Evolutionary conservation across 2,888 invertebrate genomes (phyloP), one percentile per base, ranked within the genome.

Genomic region (Rhodophaea formosa): DNA sequence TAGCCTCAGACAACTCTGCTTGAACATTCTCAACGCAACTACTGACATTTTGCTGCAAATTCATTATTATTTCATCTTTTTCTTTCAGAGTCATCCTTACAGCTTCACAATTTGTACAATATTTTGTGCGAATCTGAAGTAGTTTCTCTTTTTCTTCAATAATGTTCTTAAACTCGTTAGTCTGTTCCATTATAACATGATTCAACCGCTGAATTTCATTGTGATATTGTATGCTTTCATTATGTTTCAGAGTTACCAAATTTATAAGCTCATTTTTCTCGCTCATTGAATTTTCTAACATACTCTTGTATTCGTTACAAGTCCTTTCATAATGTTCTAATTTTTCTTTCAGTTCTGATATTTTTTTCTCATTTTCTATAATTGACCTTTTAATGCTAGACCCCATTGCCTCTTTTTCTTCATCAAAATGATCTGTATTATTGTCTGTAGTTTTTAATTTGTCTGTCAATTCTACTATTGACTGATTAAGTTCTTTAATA

Each of bases 211-310:
- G 96, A 59, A 97, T 95, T 89, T 98, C 98, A 32, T 91, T 92
- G 72, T 98, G 97, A 79, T 97, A 98, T 62, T 95, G 94, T 30
- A 96, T 83, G 75, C 95, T 96, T 86, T 98, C 97, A 60, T 95
- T 93, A 72, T 98, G 97, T 82, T 98, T 98, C 58, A 94, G 90
- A 71, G 95, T 96, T 0, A 97, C 87, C 10, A 95, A 86, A 64
- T 93, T 93, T 14, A 95, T 93, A n/a, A 96, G 84, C 71, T 97
- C 94, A 46, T 93, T 93, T 74, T 95, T 94, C 69, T 95, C 94
- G 7, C 88, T 80, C 49, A 68, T 74, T 0, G 77, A 69, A 7
- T 71, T 79, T 8, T 89, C 83, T 57, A 86, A 62, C 3, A 74
- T 62, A 23, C 64, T 65, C 73, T 84, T 83, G 56, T 79, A 81